Base-by-base conservation (phyloP, 2,888 invertebrate species). In the Hoplodrina ambigua region DNA sequence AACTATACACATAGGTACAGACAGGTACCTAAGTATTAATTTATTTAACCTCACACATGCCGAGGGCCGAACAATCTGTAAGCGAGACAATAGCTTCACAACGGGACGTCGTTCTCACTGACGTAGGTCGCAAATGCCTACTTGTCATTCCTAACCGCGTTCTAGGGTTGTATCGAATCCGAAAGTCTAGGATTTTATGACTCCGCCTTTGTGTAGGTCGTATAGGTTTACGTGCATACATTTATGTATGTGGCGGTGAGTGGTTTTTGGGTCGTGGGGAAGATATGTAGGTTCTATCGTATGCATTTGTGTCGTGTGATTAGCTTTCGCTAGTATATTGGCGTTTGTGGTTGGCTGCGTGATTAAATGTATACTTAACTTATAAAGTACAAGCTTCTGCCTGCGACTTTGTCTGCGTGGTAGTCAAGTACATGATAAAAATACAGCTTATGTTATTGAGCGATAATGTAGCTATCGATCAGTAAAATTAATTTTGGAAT, bases 71-170 rank as follows among this genome's bases (percentile, higher is more conserved):
- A 57, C 72, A 84, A 75, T 84, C 78, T 80, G 75, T 73, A 59
- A 79, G 60, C 62, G 60, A 64, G 53, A 82, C 82, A 82, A 84
- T 75, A 73, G 70, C 66, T 60, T 72, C 72, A 41, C 74, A 69
- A 58, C 69, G 70, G 70, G 76, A 75, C 30, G 56, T 69, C 68
- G 67, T 66, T 67, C 68, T 66, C 65, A 64, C 60, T 75, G 75
- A 77, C 82, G 74, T 65, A 79, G 71, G 77, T 83, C 56, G 46
- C 74, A 62, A 79, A 70, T 71, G 65, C 59, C 80, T 82, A 79
- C 83, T 83, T 82, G 73, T 81, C 73, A 81, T 81, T 79, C 68
- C 65, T 79, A 74, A 75, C 69, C 71, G 55, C 80, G 67, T 75
- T 37, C 66, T 78, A 78, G 78, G 78, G 78, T 75, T 78, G 78